Conservation (phyloP, 2,888 invertebrate species). For the Nycteola revayana region DNA sequence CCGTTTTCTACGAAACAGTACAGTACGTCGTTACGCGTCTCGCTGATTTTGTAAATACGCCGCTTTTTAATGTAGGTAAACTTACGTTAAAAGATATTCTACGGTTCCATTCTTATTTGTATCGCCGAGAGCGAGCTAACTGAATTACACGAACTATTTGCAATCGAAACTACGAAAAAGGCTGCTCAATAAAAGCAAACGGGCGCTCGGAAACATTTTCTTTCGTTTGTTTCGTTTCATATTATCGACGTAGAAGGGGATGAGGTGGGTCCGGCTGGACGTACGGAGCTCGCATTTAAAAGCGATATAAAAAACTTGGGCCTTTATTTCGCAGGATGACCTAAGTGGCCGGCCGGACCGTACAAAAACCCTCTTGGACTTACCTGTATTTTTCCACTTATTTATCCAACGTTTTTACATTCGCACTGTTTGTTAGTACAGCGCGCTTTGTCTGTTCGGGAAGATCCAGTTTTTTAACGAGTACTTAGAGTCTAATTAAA, state of each 20-base stretch:
- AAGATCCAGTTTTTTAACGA: conserved; percentile 81
- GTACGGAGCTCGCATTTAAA: conserved; percentile 79
- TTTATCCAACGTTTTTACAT: conserved; percentile 80
- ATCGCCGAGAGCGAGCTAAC: conserved; percentile 56
- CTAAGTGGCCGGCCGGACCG: conserved; percentile 79
- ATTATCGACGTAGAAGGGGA: conserved; percentile 70
- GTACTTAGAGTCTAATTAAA: conserved; percentile 82
- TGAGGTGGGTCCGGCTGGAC: conserved; percentile 64
- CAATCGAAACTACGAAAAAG: conserved; percentile 74
- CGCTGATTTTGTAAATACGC: conserved; percentile 57
- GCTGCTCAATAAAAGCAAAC: conserved; percentile 73
- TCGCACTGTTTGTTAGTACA: conserved; percentile 75
- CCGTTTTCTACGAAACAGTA: conserved; percentile 49
- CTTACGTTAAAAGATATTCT: conserved; percentile 45
- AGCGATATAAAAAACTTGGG: conserved; percentile 79
- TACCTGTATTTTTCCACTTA: conserved; percentile 83
- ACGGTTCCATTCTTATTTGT: conserved; percentile 52
- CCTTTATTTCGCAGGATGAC: conserved; percentile 81
- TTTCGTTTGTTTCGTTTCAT: conserved; percentile 80
- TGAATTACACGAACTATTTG: conserved; percentile 78
- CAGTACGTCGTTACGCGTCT: conserved; percentile 53
- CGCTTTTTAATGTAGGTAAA: conserved; percentile 48
- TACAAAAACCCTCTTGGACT: conserved; percentile 79
- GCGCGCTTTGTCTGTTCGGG: conserved; percentile 74
- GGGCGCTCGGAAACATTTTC: conserved; percentile 76